Evolutionary conservation across 2,113 vertebrate genomes (phyloP), one percentile per base, ranked within the genome.

Genomic region (Limnothrissa miodon): DNA sequence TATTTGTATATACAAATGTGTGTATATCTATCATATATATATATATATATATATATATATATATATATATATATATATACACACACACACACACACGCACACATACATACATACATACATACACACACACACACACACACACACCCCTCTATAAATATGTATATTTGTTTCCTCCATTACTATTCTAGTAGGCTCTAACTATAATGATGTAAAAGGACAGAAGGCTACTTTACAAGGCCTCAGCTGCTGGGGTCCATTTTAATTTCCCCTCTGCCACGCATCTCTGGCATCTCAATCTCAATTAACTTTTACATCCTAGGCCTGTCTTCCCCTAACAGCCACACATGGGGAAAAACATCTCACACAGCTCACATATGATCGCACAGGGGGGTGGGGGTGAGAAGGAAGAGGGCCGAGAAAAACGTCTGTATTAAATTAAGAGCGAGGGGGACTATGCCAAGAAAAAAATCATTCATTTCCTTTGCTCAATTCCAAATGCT

Each of bases 341-440:
- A 33, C 66, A 74, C 36, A 74, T 74, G 66, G 66, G 29, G 11
- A 36, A 36, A 11, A 74, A 19, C 66, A 36, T 36, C 11, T n/a
- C n/a, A n/a, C n/a, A 74, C 29, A 74, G 66, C 66, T 33, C 11
- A 13, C 66, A 74, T 36, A 36, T 74, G 66, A 36, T 74, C 29
- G 15, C 36, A 25, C 29, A 7, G n/a, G n/a, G n/a, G 59, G 13
- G 62, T 33, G 62, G 10, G 62, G 1, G 33, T 2, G 56, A 4
- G 56, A 29, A 29, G 62, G 10, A 0, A 2, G 10, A 1, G 29
- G 62, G 29, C 62, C 33, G 29, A 74, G 66, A 74, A 11, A 39
- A 74, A 74, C 33, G 66, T 1, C 66, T 74, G 66, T 36, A 74
- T 74, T 74, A 74, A 74, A 74, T 74, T 74, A 74, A 74, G 66